These are phyloP conservation scores for Eidolon dupreanum DNA, from an alignment of 2,797 vertebrate genomes.

Conservation along the genomic window DNA sequence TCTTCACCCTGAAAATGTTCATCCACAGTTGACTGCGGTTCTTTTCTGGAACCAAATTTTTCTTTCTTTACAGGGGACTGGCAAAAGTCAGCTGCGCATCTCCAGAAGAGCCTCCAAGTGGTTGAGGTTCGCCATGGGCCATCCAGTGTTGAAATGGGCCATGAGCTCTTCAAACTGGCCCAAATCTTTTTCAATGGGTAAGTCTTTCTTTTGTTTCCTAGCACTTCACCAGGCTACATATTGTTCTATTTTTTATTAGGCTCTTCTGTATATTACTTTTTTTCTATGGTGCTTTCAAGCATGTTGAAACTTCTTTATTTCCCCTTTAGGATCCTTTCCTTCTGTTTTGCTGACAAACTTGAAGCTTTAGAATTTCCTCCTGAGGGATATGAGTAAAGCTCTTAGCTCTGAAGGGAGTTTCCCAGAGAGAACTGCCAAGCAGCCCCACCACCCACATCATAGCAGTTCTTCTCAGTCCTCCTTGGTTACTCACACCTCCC, in stretches of 20 bases:
- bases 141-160: conserved; percentile 92
- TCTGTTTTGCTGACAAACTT: conserved; percentile 44
- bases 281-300: not conserved
- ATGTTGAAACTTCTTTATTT: conserved; percentile 19
- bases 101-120: conserved; percentile 87
- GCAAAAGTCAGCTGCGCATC: conserved; percentile 90
- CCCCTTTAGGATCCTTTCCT: conserved; percentile 28
- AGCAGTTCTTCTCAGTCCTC: not conserved
- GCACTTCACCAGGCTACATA: not conserved
- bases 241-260: not conserved
- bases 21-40: not conserved
- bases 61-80: conserved; percentile 89
- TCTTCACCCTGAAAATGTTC: not conserved
- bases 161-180: conserved; percentile 95
- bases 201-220: conserved; percentile 35
- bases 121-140: conserved; percentile 90
- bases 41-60: not conserved
- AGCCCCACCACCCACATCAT: not conserved
- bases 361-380: conserved; percentile 20
- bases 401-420: conserved; percentile 3
- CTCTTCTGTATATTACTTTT: not conserved
- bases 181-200: conserved; percentile 98
- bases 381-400: not conserved
- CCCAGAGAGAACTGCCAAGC: not conserved
- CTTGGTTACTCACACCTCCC: not conserved